Percentiles rank a stretch among this genome's conserved stretches.
These are phyloP conservation scores for Tetramorium bicarinatum DNA, from an alignment of 2,888 invertebrate species.

Conservation along the genomic window DNA sequence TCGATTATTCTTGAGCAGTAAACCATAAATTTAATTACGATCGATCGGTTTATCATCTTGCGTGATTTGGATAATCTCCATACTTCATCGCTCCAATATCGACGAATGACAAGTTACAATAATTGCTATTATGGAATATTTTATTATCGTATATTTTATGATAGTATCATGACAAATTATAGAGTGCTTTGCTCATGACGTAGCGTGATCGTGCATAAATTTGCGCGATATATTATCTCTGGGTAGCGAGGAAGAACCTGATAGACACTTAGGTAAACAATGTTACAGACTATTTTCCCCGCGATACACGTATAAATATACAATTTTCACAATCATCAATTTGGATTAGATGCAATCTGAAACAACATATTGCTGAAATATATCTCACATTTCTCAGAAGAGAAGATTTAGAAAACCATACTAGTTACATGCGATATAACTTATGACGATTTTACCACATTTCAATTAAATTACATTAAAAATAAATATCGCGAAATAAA, in stretches of 20 bases:
- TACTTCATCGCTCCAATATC: conserved; percentile 14
- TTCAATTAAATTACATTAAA: conserved; percentile 36
- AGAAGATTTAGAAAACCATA: neutral
- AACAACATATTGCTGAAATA: conserved; percentile 21
- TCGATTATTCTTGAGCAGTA: conserved; percentile 42
- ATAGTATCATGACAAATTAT: conserved; percentile 50
- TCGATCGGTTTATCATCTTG: conserved; percentile 25
- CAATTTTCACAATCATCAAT: conserved; percentile 19
- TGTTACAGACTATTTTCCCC: conserved; percentile 9
- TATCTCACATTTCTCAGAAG: neutral
- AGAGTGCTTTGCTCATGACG: conserved; percentile 39
- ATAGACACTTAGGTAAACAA: conserved; percentile 48
- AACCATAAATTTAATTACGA: conserved; percentile 32
- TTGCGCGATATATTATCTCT: conserved; percentile 57
- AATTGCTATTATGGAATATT: conserved; percentile 35
- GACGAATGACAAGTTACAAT: conserved; percentile 41
- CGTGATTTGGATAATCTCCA: conserved; percentile 58
- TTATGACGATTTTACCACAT: neutral
- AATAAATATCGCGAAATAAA: neutral
- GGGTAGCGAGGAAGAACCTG: conserved; percentile 50
- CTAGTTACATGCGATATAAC: neutral
- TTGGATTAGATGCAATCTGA: conserved; percentile 13
- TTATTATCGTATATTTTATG: conserved; percentile 37
- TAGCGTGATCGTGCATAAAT: conserved; percentile 65
- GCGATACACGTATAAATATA: conserved; percentile 41